Evolutionary conservation across 2,888 invertebrate species (phyloP).

Genomic region (Craniophora ligustri): DNA sequence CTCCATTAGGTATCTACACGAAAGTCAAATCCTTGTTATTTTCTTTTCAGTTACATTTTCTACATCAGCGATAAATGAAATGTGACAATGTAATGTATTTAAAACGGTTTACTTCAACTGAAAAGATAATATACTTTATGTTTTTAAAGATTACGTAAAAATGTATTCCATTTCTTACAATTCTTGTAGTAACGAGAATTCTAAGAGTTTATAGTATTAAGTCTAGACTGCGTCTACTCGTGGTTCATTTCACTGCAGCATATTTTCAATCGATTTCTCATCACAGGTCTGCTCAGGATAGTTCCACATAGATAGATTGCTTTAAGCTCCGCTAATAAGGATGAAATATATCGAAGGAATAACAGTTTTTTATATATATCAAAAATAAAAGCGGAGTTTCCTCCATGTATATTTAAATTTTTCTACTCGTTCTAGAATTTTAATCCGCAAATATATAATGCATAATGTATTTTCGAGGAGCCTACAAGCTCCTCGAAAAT

Average conservation of each 20-base stretch:
- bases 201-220: constrained; percentile 31
- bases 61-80: constrained; percentile 20
- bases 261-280: constrained; percentile 51
- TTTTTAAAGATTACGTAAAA: constrained; percentile 14
- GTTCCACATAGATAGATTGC: constrained; percentile 43
- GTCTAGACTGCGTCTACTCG: constrained; percentile 42
- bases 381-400: constrained; percentile 43
- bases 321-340: constrained; percentile 44
- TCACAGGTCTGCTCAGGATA: constrained; percentile 47
- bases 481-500: constrained; percentile 31
- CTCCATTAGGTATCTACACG: constrained; percentile 38
- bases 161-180: constrained; percentile 20
- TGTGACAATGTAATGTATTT: constrained; percentile 17
- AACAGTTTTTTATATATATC: constrained; percentile 31
- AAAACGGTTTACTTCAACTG: constrained; percentile 13
- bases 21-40: constrained; percentile 37
- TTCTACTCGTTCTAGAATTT: constrained; percentile 26
- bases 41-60: constrained; percentile 22
- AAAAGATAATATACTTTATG: constrained; percentile 10
- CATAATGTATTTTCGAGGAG: no score
- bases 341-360: constrained; percentile 29
- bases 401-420: constrained; percentile 32
- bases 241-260: constrained; percentile 38
- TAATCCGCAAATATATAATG: constrained; percentile 31
- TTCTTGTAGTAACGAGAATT: constrained; percentile 10